Conservation (phyloP, 1,140 invertebrate genomes). For the Protaetia brevitarsis region DNA sequence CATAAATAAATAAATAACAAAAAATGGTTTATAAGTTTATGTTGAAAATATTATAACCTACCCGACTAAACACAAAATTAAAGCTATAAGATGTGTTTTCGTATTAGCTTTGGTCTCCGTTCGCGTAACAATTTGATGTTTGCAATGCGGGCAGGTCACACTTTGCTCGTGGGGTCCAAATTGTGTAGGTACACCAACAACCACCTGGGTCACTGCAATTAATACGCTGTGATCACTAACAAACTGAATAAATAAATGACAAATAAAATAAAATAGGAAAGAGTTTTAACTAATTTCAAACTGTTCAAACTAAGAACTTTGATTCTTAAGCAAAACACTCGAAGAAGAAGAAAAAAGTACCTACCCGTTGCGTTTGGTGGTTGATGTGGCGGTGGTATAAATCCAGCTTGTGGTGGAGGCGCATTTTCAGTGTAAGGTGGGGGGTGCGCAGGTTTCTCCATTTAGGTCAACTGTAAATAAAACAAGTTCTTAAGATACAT, state of each 20-base stretch:
- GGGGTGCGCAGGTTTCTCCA: constrained; percentile 17
- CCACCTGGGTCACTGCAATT: constrained; percentile 6
- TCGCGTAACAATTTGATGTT: constrained; percentile 49
- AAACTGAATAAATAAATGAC: no score
- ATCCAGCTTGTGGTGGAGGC: constrained; percentile 3
- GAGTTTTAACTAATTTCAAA: no score
- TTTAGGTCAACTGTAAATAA: background rate
- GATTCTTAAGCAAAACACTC: no score
- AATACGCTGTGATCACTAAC: no score
- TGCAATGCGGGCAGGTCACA: constrained; percentile 56
- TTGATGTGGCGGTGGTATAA: background rate
- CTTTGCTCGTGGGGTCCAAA: constrained; percentile 51
- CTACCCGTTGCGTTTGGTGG: background rate
- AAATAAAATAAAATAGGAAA: no score
- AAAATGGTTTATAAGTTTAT: no score
- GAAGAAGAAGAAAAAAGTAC: no score
- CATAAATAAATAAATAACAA: no score
- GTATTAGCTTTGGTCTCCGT: constrained; percentile 53
- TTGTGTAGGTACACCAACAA: constrained; percentile 1
- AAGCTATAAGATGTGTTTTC: constrained; percentile 60
- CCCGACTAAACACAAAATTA: constrained; percentile 57
- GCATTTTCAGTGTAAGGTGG: constrained; percentile 21
- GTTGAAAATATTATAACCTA: no score
- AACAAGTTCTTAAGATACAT: background rate
- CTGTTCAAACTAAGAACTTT: no score